Evolutionary conservation across 2,888 invertebrate species (phyloP).

Genomic region (Nephrotoma guestfalica): DNA sequence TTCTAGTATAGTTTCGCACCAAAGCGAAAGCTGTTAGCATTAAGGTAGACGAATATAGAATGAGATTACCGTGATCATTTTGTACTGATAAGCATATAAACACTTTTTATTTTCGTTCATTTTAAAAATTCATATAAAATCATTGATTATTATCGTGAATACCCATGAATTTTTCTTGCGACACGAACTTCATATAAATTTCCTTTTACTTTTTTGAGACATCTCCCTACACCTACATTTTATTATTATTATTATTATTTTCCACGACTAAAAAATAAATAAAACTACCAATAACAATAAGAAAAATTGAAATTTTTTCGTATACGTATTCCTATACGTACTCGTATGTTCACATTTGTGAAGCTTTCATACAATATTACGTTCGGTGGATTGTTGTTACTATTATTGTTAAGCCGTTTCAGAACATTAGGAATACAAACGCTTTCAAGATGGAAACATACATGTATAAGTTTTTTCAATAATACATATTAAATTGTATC

Average conservation of each 20-base stretch:
- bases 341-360: neutral
- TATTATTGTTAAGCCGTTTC: neutral
- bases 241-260: neutral
- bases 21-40: neutral
- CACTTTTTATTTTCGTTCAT: neutral
- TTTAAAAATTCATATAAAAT: neutral
- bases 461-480: neutral
- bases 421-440: neutral
- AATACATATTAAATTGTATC: neutral
- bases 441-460: neutral
- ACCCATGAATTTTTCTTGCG: neutral
- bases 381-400: neutral
- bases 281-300: neutral
- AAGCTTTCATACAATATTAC: neutral
- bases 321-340: neutral
- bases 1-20: neutral
- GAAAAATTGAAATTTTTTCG: neutral
- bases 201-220: neutral
- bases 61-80: neutral
- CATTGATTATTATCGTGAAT: neutral
- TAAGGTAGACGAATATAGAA: neutral
- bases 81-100: neutral
- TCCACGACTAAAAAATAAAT: neutral
- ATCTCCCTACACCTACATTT: neutral
- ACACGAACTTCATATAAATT: neutral